Evolutionary conservation across 2,888 invertebrate species (phyloP), one percentile per base, ranked within the genome.

Genomic region (Galerucella nymphaeae): DNA sequence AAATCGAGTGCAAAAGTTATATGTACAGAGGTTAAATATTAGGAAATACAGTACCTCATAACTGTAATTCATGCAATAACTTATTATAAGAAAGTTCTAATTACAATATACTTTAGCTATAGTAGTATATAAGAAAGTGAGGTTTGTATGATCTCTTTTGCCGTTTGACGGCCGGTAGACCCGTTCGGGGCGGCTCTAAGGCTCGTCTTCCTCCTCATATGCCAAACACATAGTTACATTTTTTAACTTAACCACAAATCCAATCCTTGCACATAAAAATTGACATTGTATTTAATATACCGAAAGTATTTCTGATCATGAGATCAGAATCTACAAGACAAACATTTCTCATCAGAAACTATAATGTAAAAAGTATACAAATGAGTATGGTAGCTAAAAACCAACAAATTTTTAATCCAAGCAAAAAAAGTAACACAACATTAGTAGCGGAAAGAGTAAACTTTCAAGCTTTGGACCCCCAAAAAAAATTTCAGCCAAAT

Each of bases 11-110:
- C 86, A 86, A 85, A 86, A 86, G 84, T 85, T 86, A 86, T 85
- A 85, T 87, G 86, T 87, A 86, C 86, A 87, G 87, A 87, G 87
- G 87, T 87, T 87, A 87, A 87, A 86, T 84, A 86, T 86, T 87
- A 86, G 86, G 86, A 86, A 86, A 85, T 87, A 84, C 87, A 87
- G 87, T 87, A 87, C 87, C 88, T 87, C 87, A 86, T 85, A 87
- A 87, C 86, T 87, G 87, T 87, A 87, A 87, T 87, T 87, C 87
- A 88, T 87, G 88, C 88, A 88, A 88, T 88, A 88, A 88, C 86
- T 87, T 87, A 87, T 85, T 86, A 86, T 86, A 86, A 86, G 86
- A 85, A 86, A 86, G 84, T 86, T 86, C 85, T 86, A 85, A 86
- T 86, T 86, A 86, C 86, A 86, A 85, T 86, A 85, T 86, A 85